Percentiles rank a stretch among this genome's conserved stretches.
These are phyloP conservation scores for Enteromius paludinosus DNA, from an alignment of 2,797 vertebrate genomes.

Conservation along the genomic window DNA sequence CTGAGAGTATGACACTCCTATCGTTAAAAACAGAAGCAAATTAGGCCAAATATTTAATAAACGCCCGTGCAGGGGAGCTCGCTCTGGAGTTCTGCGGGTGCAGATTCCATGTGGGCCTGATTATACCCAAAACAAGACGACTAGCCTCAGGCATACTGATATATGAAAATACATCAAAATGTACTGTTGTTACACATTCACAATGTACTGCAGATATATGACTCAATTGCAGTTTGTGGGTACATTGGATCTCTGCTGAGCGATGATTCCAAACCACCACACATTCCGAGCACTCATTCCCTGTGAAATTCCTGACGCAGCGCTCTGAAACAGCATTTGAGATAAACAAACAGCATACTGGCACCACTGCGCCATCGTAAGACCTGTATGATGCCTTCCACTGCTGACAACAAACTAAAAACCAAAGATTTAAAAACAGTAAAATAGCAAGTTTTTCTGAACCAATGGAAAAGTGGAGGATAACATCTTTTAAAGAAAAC, in stretches of 20 bases:
- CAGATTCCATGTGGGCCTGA: background rate
- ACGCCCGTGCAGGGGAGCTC: too few relatives aligned
- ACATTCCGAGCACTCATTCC: conserved; percentile 23
- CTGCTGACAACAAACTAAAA: background rate
- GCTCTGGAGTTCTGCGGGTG: background rate
- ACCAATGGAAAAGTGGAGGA: background rate
- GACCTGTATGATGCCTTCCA: background rate
- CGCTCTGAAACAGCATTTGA: background rate
- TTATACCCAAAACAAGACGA: background rate
- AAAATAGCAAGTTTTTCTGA: background rate
- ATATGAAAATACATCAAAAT: background rate
- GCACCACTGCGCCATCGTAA: conserved; percentile 22
- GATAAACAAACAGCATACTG: conserved; percentile 18
- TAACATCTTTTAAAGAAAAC: background rate
- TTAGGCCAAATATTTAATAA: background rate
- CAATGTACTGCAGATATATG: background rate
- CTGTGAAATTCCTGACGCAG: conserved; percentile 29
- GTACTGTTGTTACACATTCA: background rate
- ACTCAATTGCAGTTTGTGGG: background rate
- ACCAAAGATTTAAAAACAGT: background rate
- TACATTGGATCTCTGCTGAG: background rate
- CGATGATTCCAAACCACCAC: conserved; percentile 6
- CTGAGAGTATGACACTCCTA: background rate
- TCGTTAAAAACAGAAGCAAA: background rate
- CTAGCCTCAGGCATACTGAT: background rate